Evolutionary conservation across 2,888 invertebrate genomes (phyloP), one percentile per base, ranked within the genome.

Genomic region (Campaea margaritaria): DNA sequence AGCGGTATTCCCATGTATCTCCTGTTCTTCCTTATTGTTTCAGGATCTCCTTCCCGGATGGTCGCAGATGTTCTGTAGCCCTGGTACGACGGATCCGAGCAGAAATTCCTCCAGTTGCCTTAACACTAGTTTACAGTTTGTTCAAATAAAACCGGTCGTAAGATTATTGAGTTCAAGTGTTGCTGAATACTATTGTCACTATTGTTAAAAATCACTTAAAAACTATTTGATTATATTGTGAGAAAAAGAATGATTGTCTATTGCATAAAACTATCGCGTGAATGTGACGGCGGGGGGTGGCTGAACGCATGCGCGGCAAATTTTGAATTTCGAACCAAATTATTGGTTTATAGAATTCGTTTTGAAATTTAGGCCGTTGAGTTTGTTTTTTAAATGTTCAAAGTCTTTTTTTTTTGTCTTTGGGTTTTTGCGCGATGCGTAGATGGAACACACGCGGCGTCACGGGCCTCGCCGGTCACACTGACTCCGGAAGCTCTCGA

Each of bases 401-500:
- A 44, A 55, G 43, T 64, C 62, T 74, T 72, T 70, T 65, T 67
- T 69, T 74, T 68, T 71, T 64, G 70, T 74, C 68, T 49, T 53
- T 64, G 46, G n/a, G 68, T 62, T 78, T 83, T 85, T 79, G 79
- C 89, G 89, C 86, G 87, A 76, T 87, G 91, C 92, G 92, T 89
- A 89, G 92, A 87, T 91, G 92, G 80, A 89, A 90, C 78, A 86
- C 91, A 91, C 93, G 92, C 92, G 89, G 83, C 82, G 82, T 81
- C 86, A 79, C 76, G 84, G 86, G 90, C 86, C 89, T 83, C 89
- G 83, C 91, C 88, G 87, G 87, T 84, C 90, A 93, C 93, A 93
- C 93, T 93, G 91, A 88, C 82, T 84, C 31, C 79, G 80, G 83
- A 74, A 76, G 84, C 78, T 81, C 87, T 89, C 87, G 85, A 65